Base-by-base conservation (phyloP, 2,888 invertebrate species). In the Ceriagrion tenellum region DNA sequence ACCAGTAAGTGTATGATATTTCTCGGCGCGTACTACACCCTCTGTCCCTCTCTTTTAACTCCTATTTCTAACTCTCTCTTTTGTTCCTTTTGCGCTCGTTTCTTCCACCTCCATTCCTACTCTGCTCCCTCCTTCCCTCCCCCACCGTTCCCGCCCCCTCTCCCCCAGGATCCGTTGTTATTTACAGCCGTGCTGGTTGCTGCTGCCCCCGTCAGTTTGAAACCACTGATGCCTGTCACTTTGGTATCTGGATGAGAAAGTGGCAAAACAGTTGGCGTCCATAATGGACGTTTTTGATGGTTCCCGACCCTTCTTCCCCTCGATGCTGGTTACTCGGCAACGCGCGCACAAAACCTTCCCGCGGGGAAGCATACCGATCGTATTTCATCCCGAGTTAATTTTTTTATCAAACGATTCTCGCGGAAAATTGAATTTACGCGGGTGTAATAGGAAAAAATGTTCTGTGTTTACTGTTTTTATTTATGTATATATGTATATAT, bases 211-310 rank as follows among this genome's bases (percentile, higher is more conserved):
- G 81, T 81, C 81, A 13, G 81, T 81, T 81, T 16, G 35, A 30
- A 81, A 81, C 81, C 81, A 16, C 81, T 81, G 81, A 81, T 81
- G 35, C 81, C 81, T 81, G 81, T 81, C 81, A 35, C 81, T 81
- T 35, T 35, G 81, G 81, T 81, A 81, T 81, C 81, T 81, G 35
- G 81, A 81, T 81, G 81, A 81, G 81, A 81, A 81, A 81, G 30
- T 35, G 81, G 81, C 81, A 35, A 81, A 81, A 81, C 81, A 81
- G 30, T 81, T 35, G 81, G 30, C 81, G 81, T 81, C 26, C 81
- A 69, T 69, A 69, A 69, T 69, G 69, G 69, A 69, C 69, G 69
- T 69, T 69, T 69, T 69, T 20, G 26, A 26, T 13, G 26, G 8
- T 26, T 13, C 10, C 30, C 35, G 74, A 35, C 59, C 59, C 59